Evolutionary conservation across 37 sponge, comb jelly and placozoan genomes (phyloP), one percentile per base, ranked within the genome.

Genomic region (Petrosia ficiformis): DNA sequence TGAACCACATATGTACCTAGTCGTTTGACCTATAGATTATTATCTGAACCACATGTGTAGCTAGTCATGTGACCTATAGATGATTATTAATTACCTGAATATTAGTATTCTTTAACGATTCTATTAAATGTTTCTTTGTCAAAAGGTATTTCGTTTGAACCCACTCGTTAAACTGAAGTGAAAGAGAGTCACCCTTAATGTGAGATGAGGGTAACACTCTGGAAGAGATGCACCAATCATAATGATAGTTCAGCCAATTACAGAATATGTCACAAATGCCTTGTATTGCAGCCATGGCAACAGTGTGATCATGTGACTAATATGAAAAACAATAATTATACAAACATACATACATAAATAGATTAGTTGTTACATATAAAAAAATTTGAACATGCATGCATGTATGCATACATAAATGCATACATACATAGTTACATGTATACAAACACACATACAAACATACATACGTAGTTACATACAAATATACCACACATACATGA

Each of bases 81-180:
- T n/a, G n/a, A n/a, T n/a, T n/a, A n/a, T n/a, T n/a, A n/a, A 11
- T 67, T 31, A 84, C 59, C 16, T 36, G 29, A 1, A 36, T 43
- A 6, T 59, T 24, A 35, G 59, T 56, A 54, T 84, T 78, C 2
- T 33, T 19, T 19, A 78, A 21, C 4, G 72, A 58, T 5, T 58
- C 29, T 1, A 78, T 65, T 0, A 84, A 59, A 36, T 36, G 59
- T 25, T 77, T 72, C 41, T 43, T 33, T 44, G 56, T 70, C 5
- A 29, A 22, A 1, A n/a, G 31, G 54, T 84, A 77, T 39, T 63
- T 77, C 10, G 73, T 57, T 30, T 71, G 71, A 78, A 84, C 66
- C 85, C 85, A 84, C 3, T 71, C 72, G 3, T 41, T 42, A 44
- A 71, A 86, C 59, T 83, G 39, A 2, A 33, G 30, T 11, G 39